Evolutionary conservation across 2,113 vertebrate genomes (phyloP), one percentile per base, ranked within the genome.

Genomic region (Psophia crepitans): DNA sequence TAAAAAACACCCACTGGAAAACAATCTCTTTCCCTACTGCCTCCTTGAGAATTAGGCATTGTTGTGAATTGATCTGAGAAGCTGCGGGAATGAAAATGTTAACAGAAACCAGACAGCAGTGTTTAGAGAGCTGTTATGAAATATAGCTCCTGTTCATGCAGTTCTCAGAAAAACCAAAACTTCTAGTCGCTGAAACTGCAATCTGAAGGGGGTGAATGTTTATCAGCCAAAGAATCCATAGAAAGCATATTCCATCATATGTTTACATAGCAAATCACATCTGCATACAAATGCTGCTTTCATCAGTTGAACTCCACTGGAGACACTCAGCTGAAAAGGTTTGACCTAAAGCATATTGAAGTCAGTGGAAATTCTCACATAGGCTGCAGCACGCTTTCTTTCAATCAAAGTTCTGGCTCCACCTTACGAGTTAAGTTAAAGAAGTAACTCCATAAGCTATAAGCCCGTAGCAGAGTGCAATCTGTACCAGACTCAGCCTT

Each of bases 91-190:
- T 60, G 58, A 77, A 95, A 97, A 90, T 44, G 79, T 87, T 95
- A 96, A 90, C 77, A 92, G 56, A 90, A 94, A 76, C 88, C 60
- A 96, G 95, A 93, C 83, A 90, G 75, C n/a, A 63, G 53, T 74
- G 68, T 93, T 93, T 74, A 64, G 63, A 96, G 75, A 79, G 71
- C 75, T 92, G 22, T 94, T 89, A 89, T 43, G 86, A 97, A 95
- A 96, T 90, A 76, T 54, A 91, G 61, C 88, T 97, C 86, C 96
- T 97, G 78, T 97, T 97, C 91, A 90, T 82, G 95, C 65, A 88
- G 60, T 94, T 96, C 87, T 90, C 75, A 97, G 88, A 79, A 96
- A 96, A 96, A 80, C 33, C 54, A 95, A 97, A 83, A 93, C 53
- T 93, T 95, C 49, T 60, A 73, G 69, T 77, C 91, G 78, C 89